Conservation (phyloP, 2,113 vertebrate genomes). For the Lagopus muta region DNA sequence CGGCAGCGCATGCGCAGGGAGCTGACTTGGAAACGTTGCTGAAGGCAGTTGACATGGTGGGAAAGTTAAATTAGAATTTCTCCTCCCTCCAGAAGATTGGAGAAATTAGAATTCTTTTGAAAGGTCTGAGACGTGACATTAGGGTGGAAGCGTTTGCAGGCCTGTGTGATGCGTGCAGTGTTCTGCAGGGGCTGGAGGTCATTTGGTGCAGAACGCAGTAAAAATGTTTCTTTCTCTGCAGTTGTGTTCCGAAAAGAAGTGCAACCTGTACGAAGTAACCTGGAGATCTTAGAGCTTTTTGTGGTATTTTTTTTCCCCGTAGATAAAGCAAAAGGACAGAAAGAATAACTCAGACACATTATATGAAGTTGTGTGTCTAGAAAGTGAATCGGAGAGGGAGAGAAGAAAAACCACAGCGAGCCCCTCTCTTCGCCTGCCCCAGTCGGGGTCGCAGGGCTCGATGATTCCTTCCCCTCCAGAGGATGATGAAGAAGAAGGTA, state of each 20-base stretch:
- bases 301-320: background rate
- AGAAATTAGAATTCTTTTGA: background rate
- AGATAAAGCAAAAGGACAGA: slow-evolving; percentile 94
- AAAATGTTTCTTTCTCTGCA: background rate
- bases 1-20: background rate
- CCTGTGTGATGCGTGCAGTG: background rate
- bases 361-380: slow-evolving; percentile 95
- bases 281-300: background rate
- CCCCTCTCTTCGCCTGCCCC: slow-evolving; percentile 83
- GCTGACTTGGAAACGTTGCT: background rate
- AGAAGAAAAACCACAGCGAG: slow-evolving; percentile 93
- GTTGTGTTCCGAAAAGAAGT: background rate
- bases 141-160: background rate
- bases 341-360: slow-evolving; percentile 92
- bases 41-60: accelerated
- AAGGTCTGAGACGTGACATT: background rate
- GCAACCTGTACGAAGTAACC: background rate
- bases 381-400: slow-evolving; percentile 93
- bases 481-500: slow-evolving; percentile 98
- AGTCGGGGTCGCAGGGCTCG: slow-evolving; percentile 84
- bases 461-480: slow-evolving; percentile 94
- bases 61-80: background rate
- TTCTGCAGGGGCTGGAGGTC: background rate
- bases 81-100: background rate
- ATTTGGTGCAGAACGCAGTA: background rate